Conservation (phyloP, 2,888 invertebrate species). For the Erpobdella octoculata region DNA sequence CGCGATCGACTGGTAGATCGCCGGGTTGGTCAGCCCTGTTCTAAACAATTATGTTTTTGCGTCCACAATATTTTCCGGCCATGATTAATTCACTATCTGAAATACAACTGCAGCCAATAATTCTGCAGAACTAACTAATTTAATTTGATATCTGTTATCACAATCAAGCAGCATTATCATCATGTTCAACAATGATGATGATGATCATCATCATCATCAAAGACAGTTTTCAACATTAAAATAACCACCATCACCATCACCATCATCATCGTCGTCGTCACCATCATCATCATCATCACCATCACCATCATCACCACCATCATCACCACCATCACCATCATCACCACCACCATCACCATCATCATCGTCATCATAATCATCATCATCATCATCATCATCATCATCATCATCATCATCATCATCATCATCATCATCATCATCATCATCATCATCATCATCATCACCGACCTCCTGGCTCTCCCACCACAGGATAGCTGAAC, state of each 20-base stretch:
- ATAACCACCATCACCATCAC: neutral
- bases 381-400: neutral
- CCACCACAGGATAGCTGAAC: too few relatives aligned
- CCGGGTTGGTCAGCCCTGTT: too few relatives aligned
- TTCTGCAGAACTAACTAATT: too few relatives aligned
- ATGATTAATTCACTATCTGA: too few relatives aligned
- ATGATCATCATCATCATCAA: neutral
- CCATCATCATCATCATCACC: neutral
- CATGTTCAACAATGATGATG: too few relatives aligned
- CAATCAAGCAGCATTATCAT: too few relatives aligned
- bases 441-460: slow-evolving; percentile 23
- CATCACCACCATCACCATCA: neutral
- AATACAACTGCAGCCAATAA: too few relatives aligned
- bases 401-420: slow-evolving; percentile 18
- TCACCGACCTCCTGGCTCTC: slow-evolving; percentile 8
- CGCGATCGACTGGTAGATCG: too few relatives aligned
- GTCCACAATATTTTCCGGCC: too few relatives aligned
- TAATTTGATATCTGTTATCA: too few relatives aligned
- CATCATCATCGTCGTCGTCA: neutral
- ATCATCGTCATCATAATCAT: neutral
- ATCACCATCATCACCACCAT: neutral
- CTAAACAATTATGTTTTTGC: too few relatives aligned
- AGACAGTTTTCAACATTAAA: neutral
- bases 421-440: slow-evolving; percentile 23
- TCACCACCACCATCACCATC: neutral